Evolutionary conservation across 2,888 invertebrate species (phyloP), one percentile per base, ranked within the genome.

Genomic region (Coenonympha glycerion): DNA sequence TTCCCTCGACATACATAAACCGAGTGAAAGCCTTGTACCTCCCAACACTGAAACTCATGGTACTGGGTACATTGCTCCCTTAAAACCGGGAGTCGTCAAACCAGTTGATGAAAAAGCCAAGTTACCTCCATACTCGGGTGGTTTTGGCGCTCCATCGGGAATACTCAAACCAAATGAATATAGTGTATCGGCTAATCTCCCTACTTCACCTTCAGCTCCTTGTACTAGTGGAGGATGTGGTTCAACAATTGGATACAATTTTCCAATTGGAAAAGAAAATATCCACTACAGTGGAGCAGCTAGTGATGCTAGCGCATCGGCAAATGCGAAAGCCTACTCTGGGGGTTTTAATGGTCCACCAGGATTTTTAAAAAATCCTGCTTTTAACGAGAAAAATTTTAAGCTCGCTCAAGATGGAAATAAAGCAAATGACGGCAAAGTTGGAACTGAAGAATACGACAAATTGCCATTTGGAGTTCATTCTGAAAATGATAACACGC

Each of bases 291-390:
- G 16, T 46, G 49, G 37, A 36, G 42, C 46, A 24, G 41, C 54
- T n/a, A 57, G 49, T 21, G 44, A 58, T 45, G 66, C 70, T 13
- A 57, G 53, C 24, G 73, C 75, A 9, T 53, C 60, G 3, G 73
- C 74, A 19, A 60, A 59, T 47, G 73, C 79, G 13, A 69, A 71
- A 42, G 69, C 66, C 28, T 86, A 86, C 55, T 67, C 74, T 11
- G 85, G 83, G 46, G 81, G 86, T 11, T 87, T 87, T 58, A 83
- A 85, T 28, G 87, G 84, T 21, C 83, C 86, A 37, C 77, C 84
- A 19, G 87, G 87, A n/a, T 50, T 84, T 9, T 59, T 84, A 4
- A 73, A 72, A 61, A n/a, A n/a, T n/a, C n/a, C n/a, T n/a, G 82
- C 87, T 1, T 73, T 69, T 53, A 81, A 85, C 46, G 63, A n/a